Evolutionary conservation across 2,888 invertebrate genomes (phyloP), one percentile per base, ranked within the genome.

Genomic region (Hyposoter didymator): DNA sequence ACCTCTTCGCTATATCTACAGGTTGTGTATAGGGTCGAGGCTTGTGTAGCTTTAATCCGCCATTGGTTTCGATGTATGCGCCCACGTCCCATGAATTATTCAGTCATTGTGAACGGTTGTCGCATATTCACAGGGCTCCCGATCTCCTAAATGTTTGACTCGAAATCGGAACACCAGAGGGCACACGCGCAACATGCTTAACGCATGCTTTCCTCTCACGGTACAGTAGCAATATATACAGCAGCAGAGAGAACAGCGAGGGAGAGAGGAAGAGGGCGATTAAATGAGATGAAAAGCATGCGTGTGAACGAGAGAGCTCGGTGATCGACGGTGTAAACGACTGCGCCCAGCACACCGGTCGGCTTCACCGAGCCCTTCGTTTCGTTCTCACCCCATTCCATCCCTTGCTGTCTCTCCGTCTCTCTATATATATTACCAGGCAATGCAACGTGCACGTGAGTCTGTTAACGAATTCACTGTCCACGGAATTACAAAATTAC

Each of bases 11-110:
- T 64, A 59, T 59, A 59, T 59, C 55, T 59, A 28, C 14, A 2
- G 28, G 55, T 47, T 45, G 14, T 75, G 47, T 39, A 22, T 43
- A 10, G 32, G 28, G 14, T 59, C 12, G 64, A 49, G 70, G 76
- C 84, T 84, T 84, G 85, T 88, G 88, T 89, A 85, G 89, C 89
- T 89, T 89, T 89, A 89, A 89, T 89, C 88, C 89, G 84, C 88
- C 88, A 89, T 87, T 87, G 88, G 88, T 86, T 87, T 85, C 84
- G 79, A 84, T 87, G 87, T 88, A 88, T 85, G 88, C 85, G 86
- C 78, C 75, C 87, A 88, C 88, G 88, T 87, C 80, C 72, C 86
- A 89, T 89, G 88, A 88, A 89, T 89, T 89, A 89, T 89, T 89
- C 89, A 89, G 84, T 62, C 83, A 86, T 83, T 82, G 76, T 82